These are phyloP conservation scores for Tineola bisselliella DNA, from an alignment of 2,888 invertebrate species.

Conservation along the genomic window DNA sequence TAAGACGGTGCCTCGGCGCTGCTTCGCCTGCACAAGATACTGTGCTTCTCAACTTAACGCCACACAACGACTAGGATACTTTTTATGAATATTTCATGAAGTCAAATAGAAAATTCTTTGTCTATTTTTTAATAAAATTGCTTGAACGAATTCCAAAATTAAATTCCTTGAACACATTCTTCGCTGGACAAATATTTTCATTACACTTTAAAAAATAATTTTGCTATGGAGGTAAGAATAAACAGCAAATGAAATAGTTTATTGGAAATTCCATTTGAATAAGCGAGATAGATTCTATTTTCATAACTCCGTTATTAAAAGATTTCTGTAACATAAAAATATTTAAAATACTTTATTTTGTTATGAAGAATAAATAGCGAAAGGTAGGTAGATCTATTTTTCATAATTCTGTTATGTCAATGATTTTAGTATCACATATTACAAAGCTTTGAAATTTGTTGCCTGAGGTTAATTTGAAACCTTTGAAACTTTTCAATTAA, in stretches of 20 bases:
- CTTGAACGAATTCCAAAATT: background rate
- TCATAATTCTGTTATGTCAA: too few relatives aligned
- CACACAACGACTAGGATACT: conserved; percentile 2
- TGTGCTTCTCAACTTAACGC: conserved; percentile 28
- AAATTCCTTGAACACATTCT: background rate
- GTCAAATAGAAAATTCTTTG: conserved; percentile 7
- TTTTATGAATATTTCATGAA: conserved; percentile 13
- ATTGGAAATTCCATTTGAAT: too few relatives aligned
- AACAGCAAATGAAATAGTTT: too few relatives aligned
- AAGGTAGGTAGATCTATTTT: too few relatives aligned
- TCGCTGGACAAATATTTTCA: background rate
- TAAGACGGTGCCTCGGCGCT: conserved; percentile 28
- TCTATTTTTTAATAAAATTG: conserved; percentile 7
- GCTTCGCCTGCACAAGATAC: conserved; percentile 24
- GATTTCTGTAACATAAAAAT: too few relatives aligned
- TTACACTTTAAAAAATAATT: background rate
- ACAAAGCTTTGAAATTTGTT: too few relatives aligned
- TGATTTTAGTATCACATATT: too few relatives aligned
- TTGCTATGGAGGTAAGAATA: too few relatives aligned
- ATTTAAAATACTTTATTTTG: too few relatives aligned
- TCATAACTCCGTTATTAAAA: too few relatives aligned
- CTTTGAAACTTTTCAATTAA: background rate
- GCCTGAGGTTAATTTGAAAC: background rate
- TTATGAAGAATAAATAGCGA: too few relatives aligned
- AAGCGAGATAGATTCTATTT: too few relatives aligned